Base-by-base conservation (phyloP, 2,797 vertebrate genomes). In the Arrhamphus sclerolepis region DNA sequence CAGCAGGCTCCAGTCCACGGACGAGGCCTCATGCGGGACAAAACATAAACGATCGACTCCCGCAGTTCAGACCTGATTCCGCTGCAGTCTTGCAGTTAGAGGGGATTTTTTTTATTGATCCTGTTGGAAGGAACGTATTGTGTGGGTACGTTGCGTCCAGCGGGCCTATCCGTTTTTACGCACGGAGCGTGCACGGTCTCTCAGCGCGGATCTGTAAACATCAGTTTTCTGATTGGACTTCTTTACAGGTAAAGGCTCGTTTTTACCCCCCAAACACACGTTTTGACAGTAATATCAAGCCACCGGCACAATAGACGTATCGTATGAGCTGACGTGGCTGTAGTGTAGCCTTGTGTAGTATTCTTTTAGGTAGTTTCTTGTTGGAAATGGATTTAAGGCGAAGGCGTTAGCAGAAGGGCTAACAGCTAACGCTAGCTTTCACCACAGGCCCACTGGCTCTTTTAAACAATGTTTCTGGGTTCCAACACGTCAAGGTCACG, bases 11-110 rank as follows among this genome's bases (percentile, higher is more conserved):
- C 84, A 87, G 83, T 80, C 84, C 78, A 83, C 78, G 80, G 75
- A 91, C 87, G 83, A 89, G 89, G 90, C 89, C 89, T 88, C 88
- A 89, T 89, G 88, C 86, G 80, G 86, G 87, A 88, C 78, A 82
- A 88, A 85, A 90, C 81, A 81, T 80, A 85, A 82, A 82, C 75
- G 72, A 82, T 59, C 39, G 64, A 86, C 70, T 79, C 80, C 79
- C 78, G 79, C 80, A 68, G 77, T 80, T 65, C 58, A 29, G 74
- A 62, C 75, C 69, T 26, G 74, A 70, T 74, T 78, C 62, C 46
- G 63, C 40, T 17, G 53, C 46, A 14, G 55, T 66, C 22, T 74
- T 63, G 54, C 62, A 65, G 53, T 78, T 75, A 52, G 66, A 70
- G 66, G 70, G 61, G 49, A 42, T 73, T 75, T 73, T 66, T 70